Percentiles rank a stretch among this genome's conserved stretches.
phyloP scores from a whole-genome alignment of 2,888 invertebrate species.

The Tachystola acroxantha region DNA sequence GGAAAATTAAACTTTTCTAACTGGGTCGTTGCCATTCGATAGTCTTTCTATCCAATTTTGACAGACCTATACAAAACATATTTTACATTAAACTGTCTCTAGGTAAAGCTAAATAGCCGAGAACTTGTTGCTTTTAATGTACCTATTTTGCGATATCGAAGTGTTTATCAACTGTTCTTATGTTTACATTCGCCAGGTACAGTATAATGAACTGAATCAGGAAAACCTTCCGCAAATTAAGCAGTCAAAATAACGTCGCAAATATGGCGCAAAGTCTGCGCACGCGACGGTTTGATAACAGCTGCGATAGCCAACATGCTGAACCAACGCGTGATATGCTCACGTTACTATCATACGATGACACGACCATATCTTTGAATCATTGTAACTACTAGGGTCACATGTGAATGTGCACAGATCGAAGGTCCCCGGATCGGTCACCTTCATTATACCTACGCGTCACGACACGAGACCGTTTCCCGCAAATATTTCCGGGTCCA shows the following conservation, averaged over 20 bases:
- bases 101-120: no score
- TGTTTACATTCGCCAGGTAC: not conserved
- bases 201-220: not conserved
- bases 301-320: no score
- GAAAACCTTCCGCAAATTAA: not conserved
- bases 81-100: no score
- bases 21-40: no score
- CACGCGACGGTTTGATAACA: not conserved
- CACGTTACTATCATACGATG: not conserved
- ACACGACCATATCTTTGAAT: not conserved
- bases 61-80: no score
- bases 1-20: no score
- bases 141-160: no score
- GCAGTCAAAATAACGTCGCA: no score
- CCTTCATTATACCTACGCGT: conserved; percentile 16
- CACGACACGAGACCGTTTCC: conserved; percentile 8
- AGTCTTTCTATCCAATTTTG: no score
- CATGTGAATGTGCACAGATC: not conserved
- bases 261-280: no score
- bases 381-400: not conserved
- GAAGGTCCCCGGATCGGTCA: conserved; percentile 16
- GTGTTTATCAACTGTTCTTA: not conserved
- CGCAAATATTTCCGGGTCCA: conserved; percentile 12
- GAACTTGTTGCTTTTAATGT: no score
- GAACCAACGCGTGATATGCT: not conserved